phyloP scores from a whole-genome alignment of 2,888 invertebrate genomes.

The Spodoptera littoralis region DNA sequence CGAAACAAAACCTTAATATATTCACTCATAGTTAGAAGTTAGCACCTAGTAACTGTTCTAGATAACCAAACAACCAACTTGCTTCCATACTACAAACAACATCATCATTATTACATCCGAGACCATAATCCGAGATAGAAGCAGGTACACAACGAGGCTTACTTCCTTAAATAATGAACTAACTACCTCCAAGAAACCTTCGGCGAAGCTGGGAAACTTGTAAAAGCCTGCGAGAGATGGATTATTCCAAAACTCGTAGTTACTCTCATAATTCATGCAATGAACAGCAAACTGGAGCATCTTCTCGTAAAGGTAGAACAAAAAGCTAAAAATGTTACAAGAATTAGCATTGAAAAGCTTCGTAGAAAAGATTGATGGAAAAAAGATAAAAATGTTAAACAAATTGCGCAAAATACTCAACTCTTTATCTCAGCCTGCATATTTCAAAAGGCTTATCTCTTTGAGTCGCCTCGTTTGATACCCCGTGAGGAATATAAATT shows the following conservation, averaged over 20 bases:
- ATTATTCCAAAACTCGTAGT: slow-evolving; percentile 41
- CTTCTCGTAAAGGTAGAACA: slow-evolving; percentile 16
- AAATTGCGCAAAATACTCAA: slow-evolving; percentile 54
- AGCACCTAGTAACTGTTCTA: no score
- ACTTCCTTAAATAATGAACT: slow-evolving; percentile 35
- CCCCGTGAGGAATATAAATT: slow-evolving; percentile 49
- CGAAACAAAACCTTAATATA: no score
- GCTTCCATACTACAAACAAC: no score
- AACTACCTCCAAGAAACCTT: slow-evolving; percentile 30
- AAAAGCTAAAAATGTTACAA: slow-evolving; percentile 10
- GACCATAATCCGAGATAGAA: background rate
- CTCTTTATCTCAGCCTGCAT: slow-evolving; percentile 53
- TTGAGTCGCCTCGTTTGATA: slow-evolving; percentile 39
- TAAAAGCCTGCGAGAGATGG: slow-evolving; percentile 41
- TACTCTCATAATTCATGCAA: slow-evolving; percentile 45
- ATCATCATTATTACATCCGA: no score
- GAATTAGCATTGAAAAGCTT: slow-evolving; percentile 25
- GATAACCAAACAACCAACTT: no score
- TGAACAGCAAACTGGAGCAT: slow-evolving; percentile 28
- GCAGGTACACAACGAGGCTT: slow-evolving; percentile 20
- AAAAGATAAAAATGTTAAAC: slow-evolving; percentile 42
- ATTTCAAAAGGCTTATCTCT: slow-evolving; percentile 55
- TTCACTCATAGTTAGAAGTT: no score
- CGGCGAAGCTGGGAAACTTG: slow-evolving; percentile 28
- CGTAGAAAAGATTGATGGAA: slow-evolving; percentile 31